Conservation (phyloP, 2,113 vertebrate species). For the Ivindomyrus marchei region DNA sequence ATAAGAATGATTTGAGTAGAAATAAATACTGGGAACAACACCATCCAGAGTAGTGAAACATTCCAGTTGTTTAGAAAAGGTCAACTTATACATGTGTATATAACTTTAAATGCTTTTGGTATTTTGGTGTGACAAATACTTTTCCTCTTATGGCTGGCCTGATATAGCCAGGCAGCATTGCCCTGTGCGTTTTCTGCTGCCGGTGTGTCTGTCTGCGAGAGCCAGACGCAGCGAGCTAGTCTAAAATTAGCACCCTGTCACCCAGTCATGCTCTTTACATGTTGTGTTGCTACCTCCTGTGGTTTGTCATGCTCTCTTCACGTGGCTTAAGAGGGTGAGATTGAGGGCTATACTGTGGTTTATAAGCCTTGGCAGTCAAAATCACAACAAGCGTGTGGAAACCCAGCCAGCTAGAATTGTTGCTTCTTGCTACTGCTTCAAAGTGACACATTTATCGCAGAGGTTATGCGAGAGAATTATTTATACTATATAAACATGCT, state of each 20-base stretch:
- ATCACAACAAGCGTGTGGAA: background rate
- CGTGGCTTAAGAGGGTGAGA: background rate
- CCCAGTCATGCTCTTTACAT: background rate
- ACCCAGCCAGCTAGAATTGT: background rate
- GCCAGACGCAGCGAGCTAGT: background rate
- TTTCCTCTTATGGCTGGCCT: background rate
- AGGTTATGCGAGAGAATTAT: background rate
- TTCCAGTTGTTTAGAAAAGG: background rate
- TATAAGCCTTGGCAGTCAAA: background rate
- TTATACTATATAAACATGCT: background rate
- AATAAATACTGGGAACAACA: background rate
- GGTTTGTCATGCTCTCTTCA: background rate
- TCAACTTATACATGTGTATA: background rate
- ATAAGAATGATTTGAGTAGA: background rate
- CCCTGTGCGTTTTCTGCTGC: background rate
- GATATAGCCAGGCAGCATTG: background rate
- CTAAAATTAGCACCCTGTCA: constrained; percentile 16
- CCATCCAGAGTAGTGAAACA: background rate
- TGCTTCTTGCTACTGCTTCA: background rate
- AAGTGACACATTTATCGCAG: background rate
- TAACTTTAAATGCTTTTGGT: background rate
- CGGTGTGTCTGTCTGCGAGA: background rate
- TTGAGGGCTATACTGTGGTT: background rate
- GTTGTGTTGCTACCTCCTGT: constrained; percentile 5
- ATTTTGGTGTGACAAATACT: background rate